Base-by-base conservation (phyloP, 2,113 vertebrate genomes). In the Hepsetus odoe region DNA sequence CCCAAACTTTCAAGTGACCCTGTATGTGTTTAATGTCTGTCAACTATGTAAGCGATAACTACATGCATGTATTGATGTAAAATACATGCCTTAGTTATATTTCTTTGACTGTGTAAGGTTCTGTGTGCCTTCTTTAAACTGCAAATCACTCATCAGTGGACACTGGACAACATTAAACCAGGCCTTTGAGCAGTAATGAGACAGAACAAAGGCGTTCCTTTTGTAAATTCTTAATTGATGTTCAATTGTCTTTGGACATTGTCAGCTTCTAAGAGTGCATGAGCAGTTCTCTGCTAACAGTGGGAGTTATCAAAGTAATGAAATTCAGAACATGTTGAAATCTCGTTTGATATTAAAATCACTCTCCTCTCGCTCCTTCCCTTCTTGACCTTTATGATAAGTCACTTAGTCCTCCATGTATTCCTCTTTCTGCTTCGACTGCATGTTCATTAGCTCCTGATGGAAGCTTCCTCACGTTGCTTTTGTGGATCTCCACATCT, bases 261-360 rank as follows among this genome's bases (percentile, higher is more conserved):
- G 61, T 33, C 13, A 20, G 8, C 12, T 69, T 4, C 40, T 59
- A 13, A n/a, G 11, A 10, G 1, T 51, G 14, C 49, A 74, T 53
- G 11, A 11, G 46, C 4, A 24, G 18, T 33, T 71, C 14, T 30
- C 58, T 70, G n/a, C 18, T 65, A 62, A 71, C 76, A 35, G 66
- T 66, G 14, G 42, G 8, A 33, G 20, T 62, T 55, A 46, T 70
- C 44, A 78, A 51, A 55, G 58, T 53, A 81, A 76, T 72, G 30
- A 73, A 22, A 82, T 71, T 32, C 66, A 66, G 55, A 76, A 66
- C 58, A 81, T 61, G 69, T 46, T 64, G 66, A 70, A 64, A 76
- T 71, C 58, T 56, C 46, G 58, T 70, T 32, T 56, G 44, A 65
- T 72, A 40, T 42, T 30, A 65, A 66, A 65, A 40, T 65, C 7